Base-by-base conservation (phyloP, 2,888 invertebrate species). In the Tenthredo livida region DNA sequence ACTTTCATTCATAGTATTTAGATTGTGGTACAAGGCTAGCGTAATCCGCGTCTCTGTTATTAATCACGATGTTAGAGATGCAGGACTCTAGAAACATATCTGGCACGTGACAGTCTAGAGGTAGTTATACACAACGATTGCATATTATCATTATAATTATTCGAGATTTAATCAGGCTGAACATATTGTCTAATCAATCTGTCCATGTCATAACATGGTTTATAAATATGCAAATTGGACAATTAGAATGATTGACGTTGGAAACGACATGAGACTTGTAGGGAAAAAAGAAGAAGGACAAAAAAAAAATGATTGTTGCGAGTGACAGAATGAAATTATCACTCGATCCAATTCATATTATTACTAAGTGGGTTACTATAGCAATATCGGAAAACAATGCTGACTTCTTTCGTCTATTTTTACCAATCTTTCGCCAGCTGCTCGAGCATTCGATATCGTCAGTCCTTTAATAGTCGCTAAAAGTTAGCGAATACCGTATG, bases 1-100 rank as follows among this genome's bases (percentile, higher is more conserved):
- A 85, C 85, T 85, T 85, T 83, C 85, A 85, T 85, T 85, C 85
- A 83, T 83, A 33, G 80, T 40, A 61, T n/a, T n/a, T 43, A 43
- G 80, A 80, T 80, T 80, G 54, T 85, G 85, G 82, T 85, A 85
- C 83, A 82, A 85, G 85, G 85, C 50, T 85, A 85, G 37, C 40
- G 43, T 85, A 40, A 82, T 83, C 54, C 82, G 21, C 54, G 15
- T 67, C 65, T 29, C 15, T 10, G 54, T 83, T 33, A 85, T 54
- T 43, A 58, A 80, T 61, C 80, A 80, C 21, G 58, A 40, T 58
- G 21, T 58, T 21, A 21, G 4, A 33, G 58, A 7, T 15, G 61
- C 25, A 58, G 37, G 40, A 25, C 40, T 73, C 15, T 6, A 17
- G 43, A 43, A 73, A 21, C 21, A 40, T 33, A 40, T 33, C 1